Evolutionary conservation across 2,797 vertebrate species (phyloP).

Genomic region (Gadopsis bispinosus): DNA sequence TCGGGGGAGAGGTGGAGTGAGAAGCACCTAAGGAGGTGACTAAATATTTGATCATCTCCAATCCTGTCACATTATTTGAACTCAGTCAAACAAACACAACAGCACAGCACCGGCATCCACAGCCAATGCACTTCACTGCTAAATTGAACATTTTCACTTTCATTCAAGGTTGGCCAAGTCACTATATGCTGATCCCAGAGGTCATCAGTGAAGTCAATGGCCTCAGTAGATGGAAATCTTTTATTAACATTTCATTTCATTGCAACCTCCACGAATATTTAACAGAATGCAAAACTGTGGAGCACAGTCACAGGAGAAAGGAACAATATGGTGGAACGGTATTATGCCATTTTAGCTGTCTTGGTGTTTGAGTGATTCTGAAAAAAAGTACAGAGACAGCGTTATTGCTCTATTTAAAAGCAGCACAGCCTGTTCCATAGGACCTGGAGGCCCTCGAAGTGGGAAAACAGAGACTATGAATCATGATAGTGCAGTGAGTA

Average conservation of each 20-base stretch:
- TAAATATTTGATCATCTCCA: constrained; percentile 59
- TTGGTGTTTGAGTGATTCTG: constrained; percentile 32
- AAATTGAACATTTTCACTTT: constrained; percentile 59
- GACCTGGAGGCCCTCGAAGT: constrained; percentile 18
- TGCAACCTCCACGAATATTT: constrained; percentile 44
- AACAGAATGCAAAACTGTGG: constrained; percentile 36
- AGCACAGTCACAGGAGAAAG: neutral
- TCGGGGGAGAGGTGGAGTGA: constrained; percentile 3
- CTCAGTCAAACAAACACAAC: constrained; percentile 22
- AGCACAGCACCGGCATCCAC: neutral
- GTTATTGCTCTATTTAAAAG: constrained; percentile 44
- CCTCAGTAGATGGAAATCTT: constrained; percentile 66
- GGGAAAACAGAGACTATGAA: constrained; percentile 51
- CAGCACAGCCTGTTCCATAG: constrained; percentile 33
- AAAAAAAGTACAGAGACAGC: neutral
- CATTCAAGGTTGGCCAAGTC: constrained; percentile 31
- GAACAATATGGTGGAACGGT: neutral
- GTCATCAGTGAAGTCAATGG: constrained; percentile 66
- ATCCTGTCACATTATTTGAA: constrained; percentile 48
- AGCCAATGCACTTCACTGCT: constrained; percentile 32
- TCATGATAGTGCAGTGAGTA: constrained; percentile 42
- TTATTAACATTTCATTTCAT: constrained; percentile 70
- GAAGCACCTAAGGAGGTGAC: constrained; percentile 37
- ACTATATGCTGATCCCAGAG: constrained; percentile 58
- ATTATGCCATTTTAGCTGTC: neutral